phyloP scores from a whole-genome alignment of 2,888 invertebrate genomes.

The Drosophila ustulata region DNA sequence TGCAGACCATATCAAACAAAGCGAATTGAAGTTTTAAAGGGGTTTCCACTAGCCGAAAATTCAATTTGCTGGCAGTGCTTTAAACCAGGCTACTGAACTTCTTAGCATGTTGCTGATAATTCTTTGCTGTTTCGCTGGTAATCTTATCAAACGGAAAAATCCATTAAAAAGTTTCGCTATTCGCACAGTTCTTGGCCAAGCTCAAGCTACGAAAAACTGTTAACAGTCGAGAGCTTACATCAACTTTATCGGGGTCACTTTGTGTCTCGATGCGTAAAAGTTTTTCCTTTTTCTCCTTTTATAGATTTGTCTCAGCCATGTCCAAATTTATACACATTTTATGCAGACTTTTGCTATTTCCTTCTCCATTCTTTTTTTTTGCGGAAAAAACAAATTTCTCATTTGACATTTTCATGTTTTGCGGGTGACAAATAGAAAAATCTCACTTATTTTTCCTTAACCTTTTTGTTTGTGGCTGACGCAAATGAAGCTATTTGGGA shows the following conservation, averaged over 20 bases:
- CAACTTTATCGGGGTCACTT: constrained; percentile 54
- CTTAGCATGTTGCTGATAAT: constrained; percentile 9
- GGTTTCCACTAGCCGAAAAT: constrained; percentile 3
- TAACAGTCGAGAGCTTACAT: constrained; percentile 28
- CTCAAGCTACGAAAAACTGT: constrained; percentile 26
- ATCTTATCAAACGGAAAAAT: constrained; percentile 76
- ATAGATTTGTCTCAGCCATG: constrained; percentile 46
- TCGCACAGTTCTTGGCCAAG: constrained; percentile 44
- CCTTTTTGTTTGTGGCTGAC: constrained; percentile 38
- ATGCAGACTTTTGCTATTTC: constrained; percentile 48
- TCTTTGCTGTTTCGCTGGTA: constrained; percentile 54
- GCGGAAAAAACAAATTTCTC: constrained; percentile 11
- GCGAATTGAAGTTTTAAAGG: not conserved
- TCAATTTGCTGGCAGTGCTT: not conserved
- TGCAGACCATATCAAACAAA: not conserved
- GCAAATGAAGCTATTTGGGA: constrained; percentile 56
- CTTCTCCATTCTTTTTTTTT: not conserved
- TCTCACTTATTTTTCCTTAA: constrained; percentile 1
- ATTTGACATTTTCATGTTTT: constrained; percentile 38
- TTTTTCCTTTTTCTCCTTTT: constrained; percentile 34
- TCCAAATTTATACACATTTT: constrained; percentile 61
- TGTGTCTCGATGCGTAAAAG: constrained; percentile 66
- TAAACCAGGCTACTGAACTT: not conserved
- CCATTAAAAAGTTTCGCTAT: constrained; percentile 78
- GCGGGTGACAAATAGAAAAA: constrained; percentile 58